Conservation (phyloP, 2,888 invertebrate genomes). For the Eupithecia exiguata region DNA sequence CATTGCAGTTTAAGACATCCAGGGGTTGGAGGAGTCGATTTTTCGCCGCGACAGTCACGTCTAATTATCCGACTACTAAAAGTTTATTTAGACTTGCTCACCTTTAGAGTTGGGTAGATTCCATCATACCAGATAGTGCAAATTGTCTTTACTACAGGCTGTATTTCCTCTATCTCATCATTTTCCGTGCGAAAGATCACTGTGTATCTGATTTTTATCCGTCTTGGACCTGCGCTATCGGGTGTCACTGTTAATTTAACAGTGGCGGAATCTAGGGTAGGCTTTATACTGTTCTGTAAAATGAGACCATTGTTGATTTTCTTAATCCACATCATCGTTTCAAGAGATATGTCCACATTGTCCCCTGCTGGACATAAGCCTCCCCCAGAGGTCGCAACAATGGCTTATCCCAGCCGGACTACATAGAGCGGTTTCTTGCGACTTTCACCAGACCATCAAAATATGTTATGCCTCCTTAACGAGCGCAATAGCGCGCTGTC, state of each 20-base stretch:
- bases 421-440: background rate
- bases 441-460: background rate
- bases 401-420: background rate
- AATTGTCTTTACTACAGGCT: constrained; percentile 67
- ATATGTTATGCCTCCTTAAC: background rate
- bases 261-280: constrained; percentile 63
- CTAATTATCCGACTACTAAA: background rate
- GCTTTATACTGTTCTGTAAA: constrained; percentile 71
- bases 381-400: background rate
- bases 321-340: background rate
- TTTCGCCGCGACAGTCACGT: too few relatives aligned
- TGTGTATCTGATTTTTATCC: constrained; percentile 67
- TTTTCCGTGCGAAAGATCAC: constrained; percentile 70
- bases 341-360: background rate
- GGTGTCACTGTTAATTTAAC: constrained; percentile 67
- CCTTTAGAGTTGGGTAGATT: constrained; percentile 76
- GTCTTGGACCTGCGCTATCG: constrained; percentile 69
- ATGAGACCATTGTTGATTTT: background rate
- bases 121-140: constrained; percentile 77
- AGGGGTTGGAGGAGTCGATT: background rate
- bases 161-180: constrained; percentile 71
- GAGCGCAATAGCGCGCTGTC: too few relatives aligned
- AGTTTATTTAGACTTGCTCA: constrained; percentile 38
- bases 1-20: too few relatives aligned
- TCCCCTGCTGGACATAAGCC: background rate